Conservation (phyloP, 2,797 vertebrate species). For the Spinibarbus caldwelli region DNA sequence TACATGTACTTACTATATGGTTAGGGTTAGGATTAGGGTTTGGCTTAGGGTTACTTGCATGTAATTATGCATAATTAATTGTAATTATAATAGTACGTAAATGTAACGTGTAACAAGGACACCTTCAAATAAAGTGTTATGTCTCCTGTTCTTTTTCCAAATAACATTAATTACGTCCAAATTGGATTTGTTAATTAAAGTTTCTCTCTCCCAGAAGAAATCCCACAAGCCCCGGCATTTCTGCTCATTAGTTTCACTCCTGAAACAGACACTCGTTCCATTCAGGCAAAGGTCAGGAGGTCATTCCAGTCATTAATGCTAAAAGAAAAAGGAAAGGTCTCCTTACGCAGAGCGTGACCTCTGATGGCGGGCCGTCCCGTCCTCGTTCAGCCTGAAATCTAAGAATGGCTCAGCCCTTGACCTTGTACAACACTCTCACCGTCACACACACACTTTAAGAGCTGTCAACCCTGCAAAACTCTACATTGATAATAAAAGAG, state of each 20-base stretch:
- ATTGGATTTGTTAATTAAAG: conserved; percentile 39
- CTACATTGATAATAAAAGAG: conserved; percentile 20
- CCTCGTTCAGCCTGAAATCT: conserved; percentile 30
- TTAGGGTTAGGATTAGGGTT: background rate
- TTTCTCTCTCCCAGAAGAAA: conserved; percentile 1
- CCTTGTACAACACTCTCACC: conserved; percentile 5
- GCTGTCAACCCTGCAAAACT: conserved; percentile 53
- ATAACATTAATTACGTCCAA: background rate
- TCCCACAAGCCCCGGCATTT: conserved; percentile 6
- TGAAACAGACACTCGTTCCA: conserved; percentile 23
- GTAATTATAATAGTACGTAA: background rate
- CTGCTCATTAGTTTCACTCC: conserved; percentile 1
- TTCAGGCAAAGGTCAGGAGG: conserved; percentile 21
- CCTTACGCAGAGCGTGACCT: conserved; percentile 19
- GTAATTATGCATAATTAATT: background rate
- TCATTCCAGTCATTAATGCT: conserved; percentile 26
- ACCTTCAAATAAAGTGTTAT: background rate
- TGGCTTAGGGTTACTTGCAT: background rate
- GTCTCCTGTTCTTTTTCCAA: background rate
- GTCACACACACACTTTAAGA: conserved; percentile 14
- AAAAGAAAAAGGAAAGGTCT: conserved; percentile 24
- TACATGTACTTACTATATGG: background rate
- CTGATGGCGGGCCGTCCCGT: conserved; percentile 1
- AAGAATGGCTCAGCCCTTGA: conserved; percentile 13
- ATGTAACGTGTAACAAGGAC: background rate